Conservation (phyloP, 1,140 invertebrate genomes). For the Drosophila grimshawi region DNA sequence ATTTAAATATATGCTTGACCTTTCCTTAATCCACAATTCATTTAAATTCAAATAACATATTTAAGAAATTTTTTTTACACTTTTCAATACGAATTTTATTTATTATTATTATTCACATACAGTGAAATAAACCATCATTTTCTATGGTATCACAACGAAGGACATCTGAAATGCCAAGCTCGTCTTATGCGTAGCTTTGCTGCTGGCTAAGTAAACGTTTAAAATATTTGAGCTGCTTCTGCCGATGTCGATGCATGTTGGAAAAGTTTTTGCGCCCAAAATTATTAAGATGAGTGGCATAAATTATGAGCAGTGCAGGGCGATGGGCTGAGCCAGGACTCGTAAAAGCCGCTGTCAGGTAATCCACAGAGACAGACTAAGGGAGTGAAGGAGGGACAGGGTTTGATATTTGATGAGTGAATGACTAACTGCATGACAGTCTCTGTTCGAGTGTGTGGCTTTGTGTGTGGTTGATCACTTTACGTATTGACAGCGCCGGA, state of each 20-base stretch:
- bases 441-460: constrained; percentile 32
- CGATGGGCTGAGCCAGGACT: constrained; percentile 46
- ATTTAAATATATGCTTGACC: no score
- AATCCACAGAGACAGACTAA: constrained; percentile 62
- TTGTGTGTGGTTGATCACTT: constrained; percentile 69
- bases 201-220: constrained; percentile 76
- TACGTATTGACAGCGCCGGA: constrained; percentile 75
- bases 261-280: constrained; percentile 73
- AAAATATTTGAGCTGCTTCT: constrained; percentile 66
- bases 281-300: constrained; percentile 83
- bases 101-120: no score
- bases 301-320: constrained; percentile 69
- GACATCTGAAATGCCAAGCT: constrained; percentile 4
- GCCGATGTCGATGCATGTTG: constrained; percentile 41
- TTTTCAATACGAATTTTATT: no score
- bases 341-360: constrained; percentile 71
- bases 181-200: constrained; percentile 21
- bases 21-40: no score
- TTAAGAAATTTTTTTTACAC: no score
- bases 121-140: not conserved
- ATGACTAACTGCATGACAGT: constrained; percentile 81
- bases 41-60: no score
- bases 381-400: constrained; percentile 5
- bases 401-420: constrained; percentile 73
- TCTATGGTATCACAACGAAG: not conserved